phyloP scores from a whole-genome alignment of 2,888 invertebrate genomes.

The Scaeva pyrastri region DNA sequence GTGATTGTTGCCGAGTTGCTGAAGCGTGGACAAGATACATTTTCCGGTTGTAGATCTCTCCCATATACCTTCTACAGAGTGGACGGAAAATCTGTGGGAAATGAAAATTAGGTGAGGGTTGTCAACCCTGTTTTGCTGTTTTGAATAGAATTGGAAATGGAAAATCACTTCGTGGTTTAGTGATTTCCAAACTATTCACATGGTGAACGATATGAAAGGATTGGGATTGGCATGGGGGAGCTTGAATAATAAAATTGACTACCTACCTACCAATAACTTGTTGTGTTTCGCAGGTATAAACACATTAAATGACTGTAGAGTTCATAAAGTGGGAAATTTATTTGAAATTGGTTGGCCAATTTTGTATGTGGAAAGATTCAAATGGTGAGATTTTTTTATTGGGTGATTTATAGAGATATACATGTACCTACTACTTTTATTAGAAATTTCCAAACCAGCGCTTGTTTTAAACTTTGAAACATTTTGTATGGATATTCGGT shows the following conservation, averaged over 20 bases:
- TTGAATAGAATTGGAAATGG: conserved; percentile 45
- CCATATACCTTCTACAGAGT: background rate
- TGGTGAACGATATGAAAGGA: background rate
- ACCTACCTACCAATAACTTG: background rate
- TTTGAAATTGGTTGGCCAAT: conserved; percentile 47
- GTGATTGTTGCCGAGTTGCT: conserved; percentile 55
- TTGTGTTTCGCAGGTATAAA: conserved; percentile 24
- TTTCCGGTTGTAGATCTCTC: conserved; percentile 72
- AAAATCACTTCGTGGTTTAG: conserved; percentile 75
- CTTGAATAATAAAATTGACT: background rate
- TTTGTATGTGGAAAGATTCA: background rate
- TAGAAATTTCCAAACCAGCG: too few species aligned
- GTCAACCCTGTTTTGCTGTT: conserved; percentile 68
- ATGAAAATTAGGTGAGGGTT: conserved; percentile 73
- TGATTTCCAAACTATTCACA: conserved; percentile 66
- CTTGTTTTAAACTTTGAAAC: too few species aligned
- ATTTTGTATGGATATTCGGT: too few species aligned
- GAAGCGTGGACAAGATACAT: conserved; percentile 71
- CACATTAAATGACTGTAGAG: conserved; percentile 50
- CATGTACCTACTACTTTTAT: too few species aligned
- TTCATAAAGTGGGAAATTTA: background rate
- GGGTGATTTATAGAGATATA: too few species aligned
- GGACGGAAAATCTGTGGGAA: conserved; percentile 72
- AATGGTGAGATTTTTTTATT: too few species aligned
- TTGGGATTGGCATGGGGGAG: conserved; percentile 44